Evolutionary conservation across 2,888 invertebrate genomes (phyloP), one percentile per base, ranked within the genome.

Genomic region (Lomographa bimaculata): DNA sequence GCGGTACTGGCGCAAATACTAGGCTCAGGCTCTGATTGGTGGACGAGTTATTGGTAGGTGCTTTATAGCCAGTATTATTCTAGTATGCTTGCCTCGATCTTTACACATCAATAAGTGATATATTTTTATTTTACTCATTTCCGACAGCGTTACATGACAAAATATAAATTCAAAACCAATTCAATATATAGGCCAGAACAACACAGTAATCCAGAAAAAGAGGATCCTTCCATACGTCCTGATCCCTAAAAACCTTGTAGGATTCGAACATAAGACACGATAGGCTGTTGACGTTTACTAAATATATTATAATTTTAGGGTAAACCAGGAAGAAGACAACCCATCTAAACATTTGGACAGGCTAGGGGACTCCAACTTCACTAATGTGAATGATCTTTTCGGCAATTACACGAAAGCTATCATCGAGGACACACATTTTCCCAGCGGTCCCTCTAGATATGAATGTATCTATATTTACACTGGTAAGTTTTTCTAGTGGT

Each of bases 21-120:
- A 19, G 94, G 93, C 1, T 96, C 95, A 5, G 91, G 91, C 3
- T 92, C 93, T 0, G 96, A 96, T 71, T 95, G 93, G 80, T 96
- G 95, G 87, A 91, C 96, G 3, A 91, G 94, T 3, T 92, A 91
- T 64, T 96, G 95, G 96, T 93, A 60, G 85, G 79, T 14, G 3
- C 14, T 14, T 14, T 2, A 14, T 2, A 14, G 14, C 14, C 14
- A 14, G 14, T 14, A 3, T 4, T 4, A 14, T 14, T 14, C 14
- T 14, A 14, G 14, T 4, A 3, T 14, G 14, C 14, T 14, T 14
- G 4, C 14, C 14, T 14, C 14, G 14, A 14, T 14, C 14, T 14
- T 14, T 14, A 14, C 3, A 3, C 4, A 14, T 4, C 14, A 14
- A 14, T 4, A 14, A 4, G 14, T 14, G 14, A 14, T 2, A 14